These are phyloP conservation scores for Cardinalis cardinalis DNA, from an alignment of 2,113 vertebrate genomes.

Conservation along the genomic window DNA sequence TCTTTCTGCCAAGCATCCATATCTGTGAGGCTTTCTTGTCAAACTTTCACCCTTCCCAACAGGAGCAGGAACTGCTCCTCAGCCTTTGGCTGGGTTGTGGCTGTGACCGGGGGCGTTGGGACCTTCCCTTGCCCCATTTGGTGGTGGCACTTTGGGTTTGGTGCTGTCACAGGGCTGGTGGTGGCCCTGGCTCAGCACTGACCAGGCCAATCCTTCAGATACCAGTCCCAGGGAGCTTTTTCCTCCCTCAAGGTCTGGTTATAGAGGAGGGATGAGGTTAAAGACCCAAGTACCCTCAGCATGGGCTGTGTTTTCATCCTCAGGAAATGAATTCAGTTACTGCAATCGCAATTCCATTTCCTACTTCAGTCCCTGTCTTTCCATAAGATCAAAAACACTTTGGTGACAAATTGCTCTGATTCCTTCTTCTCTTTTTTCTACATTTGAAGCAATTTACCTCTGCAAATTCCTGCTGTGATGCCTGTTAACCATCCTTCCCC, in stretches of 20 bases:
- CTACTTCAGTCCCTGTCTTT: neutral
- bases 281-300: neutral
- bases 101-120: rapidly evolving
- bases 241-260: neutral
- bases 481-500: rapidly evolving
- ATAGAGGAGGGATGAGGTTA: neutral
- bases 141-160: neutral
- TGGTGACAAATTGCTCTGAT: neutral
- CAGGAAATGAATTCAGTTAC: neutral
- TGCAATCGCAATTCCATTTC: neutral
- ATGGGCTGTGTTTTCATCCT: neutral
- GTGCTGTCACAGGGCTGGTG: rapidly evolving
- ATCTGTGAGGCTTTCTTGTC: too few relatives aligned
- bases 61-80: neutral
- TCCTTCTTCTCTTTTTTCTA: neutral
- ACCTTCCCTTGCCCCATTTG: neutral
- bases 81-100: neutral
- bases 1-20: too few relatives aligned
- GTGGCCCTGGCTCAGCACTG: neutral
- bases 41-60: too few relatives aligned
- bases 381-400: neutral
- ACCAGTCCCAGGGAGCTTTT: neutral
- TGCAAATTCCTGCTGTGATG: neutral
- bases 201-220: rapidly evolving
- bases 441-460: neutral